phyloP scores from a whole-genome alignment of 2,888 invertebrate genomes.

The Plagodis pulveraria region DNA sequence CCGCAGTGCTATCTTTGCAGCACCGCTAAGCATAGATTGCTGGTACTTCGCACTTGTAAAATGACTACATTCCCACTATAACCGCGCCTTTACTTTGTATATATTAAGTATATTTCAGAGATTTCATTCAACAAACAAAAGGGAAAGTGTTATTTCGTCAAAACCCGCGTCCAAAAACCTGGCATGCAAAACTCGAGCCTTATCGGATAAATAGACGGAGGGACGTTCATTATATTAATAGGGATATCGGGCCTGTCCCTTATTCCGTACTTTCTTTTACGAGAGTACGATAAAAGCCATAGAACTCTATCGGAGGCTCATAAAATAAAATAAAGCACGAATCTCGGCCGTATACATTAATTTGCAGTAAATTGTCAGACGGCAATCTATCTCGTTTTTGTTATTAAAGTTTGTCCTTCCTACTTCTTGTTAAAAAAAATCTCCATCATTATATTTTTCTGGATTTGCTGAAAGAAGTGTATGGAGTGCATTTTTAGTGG shows the following conservation, averaged over 20 bases:
- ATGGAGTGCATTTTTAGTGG: no score
- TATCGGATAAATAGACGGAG: constrained; percentile 47
- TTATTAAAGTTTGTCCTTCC: constrained; percentile 23
- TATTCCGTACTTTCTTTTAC: constrained; percentile 56
- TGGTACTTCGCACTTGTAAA: no score
- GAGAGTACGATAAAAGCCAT: constrained; percentile 53
- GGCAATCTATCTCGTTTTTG: constrained; percentile 27
- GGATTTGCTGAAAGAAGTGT: constrained; percentile 16
- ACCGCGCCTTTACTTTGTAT: not conserved
- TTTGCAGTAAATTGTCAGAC: constrained; percentile 36
- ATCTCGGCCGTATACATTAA: constrained; percentile 37
- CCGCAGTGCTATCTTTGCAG: no score
- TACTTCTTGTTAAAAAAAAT: constrained; percentile 22
- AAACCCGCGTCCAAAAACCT: constrained; percentile 27
- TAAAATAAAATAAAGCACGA: constrained; percentile 55
- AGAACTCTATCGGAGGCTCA: constrained; percentile 45
- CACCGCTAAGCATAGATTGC: no score
- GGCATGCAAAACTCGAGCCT: constrained; percentile 40
- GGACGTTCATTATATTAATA: constrained; percentile 56
- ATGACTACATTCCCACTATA: no score
- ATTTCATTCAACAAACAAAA: constrained; percentile 12
- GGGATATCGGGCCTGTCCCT: constrained; percentile 53
- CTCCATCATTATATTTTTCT: constrained; percentile 21
- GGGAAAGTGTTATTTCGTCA: constrained; percentile 19
- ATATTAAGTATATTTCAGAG: not conserved